These are phyloP conservation scores for Schizaphis graminum DNA, from an alignment of 2,888 invertebrate genomes.

Conservation along the genomic window DNA sequence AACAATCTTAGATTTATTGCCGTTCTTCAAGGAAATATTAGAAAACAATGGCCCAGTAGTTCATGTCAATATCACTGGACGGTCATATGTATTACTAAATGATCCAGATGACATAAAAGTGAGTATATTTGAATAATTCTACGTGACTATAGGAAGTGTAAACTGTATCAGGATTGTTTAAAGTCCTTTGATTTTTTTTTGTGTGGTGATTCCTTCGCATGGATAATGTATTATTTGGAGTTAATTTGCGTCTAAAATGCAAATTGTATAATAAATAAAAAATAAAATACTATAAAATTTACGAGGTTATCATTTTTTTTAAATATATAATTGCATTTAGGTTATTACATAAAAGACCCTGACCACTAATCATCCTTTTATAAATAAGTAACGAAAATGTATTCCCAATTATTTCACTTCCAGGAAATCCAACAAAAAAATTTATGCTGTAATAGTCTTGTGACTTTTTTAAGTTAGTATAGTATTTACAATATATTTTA, in stretches of 20 bases:
- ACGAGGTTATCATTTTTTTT: neutral
- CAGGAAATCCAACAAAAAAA: neutral
- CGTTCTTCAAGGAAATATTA: neutral
- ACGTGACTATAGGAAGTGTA: neutral
- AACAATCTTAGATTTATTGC: conserved; percentile 17
- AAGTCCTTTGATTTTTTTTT: neutral
- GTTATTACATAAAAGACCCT: neutral
- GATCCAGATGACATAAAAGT: conserved; percentile 54
- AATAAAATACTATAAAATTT: neutral
- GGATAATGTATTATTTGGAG: neutral
- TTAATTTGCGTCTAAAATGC: neutral
- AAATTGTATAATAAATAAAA: neutral
- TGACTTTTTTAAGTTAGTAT: neutral
- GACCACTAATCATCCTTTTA: neutral
- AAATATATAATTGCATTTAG: neutral
- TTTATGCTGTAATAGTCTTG: neutral
- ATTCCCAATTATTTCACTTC: neutral
- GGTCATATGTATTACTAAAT: conserved; percentile 28
- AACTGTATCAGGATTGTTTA: neutral
- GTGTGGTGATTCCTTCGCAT: neutral
- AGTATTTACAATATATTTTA: neutral
- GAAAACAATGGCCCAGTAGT: neutral
- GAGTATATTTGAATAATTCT: conserved; percentile 3
- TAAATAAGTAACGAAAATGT: neutral
- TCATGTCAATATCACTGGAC: conserved; percentile 13